A percentile compares a stretch with the other conserved stretches of the same genome.
phyloP scores from a whole-genome alignment of 1,140 invertebrate genomes.

The Aplysia californica region DNA sequence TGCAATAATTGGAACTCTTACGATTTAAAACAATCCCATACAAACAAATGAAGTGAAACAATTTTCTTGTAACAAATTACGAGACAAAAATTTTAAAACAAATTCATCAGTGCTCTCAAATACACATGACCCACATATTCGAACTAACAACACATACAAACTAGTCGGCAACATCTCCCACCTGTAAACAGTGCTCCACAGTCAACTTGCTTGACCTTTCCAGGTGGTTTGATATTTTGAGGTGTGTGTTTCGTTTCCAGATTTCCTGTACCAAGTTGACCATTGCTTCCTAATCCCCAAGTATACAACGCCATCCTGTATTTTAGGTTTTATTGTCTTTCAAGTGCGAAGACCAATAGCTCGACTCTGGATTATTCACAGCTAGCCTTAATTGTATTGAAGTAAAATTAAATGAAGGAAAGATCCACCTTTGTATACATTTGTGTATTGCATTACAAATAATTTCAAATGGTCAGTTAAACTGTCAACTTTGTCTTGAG shows the following conservation, averaged over 20 bases:
- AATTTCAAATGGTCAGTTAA: too few species aligned
- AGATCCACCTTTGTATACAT: too few species aligned
- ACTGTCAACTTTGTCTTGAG: too few species aligned
- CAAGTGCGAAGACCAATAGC: too few species aligned
- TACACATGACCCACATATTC: not conserved
- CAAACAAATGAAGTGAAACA: not conserved
- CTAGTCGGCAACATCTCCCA: not conserved
- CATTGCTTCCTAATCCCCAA: constrained; percentile 45
- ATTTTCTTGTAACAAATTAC: not conserved
- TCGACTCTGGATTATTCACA: too few species aligned
- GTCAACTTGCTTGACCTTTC: not conserved
- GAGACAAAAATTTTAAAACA: not conserved
- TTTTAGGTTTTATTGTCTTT: too few species aligned
- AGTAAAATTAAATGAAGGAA: too few species aligned
- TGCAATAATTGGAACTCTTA: not conserved
- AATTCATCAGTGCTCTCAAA: not conserved
- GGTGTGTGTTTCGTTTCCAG: constrained; percentile 22
- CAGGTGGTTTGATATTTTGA: not conserved
- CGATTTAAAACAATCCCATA: not conserved
- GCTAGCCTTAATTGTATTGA: too few species aligned
- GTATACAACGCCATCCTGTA: too few species aligned
- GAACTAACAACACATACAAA: not conserved
- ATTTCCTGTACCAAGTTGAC: constrained; percentile 42
- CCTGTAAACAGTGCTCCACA: constrained; percentile 13
- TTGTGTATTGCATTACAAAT: too few species aligned